Percentiles rank a stretch among this genome's conserved stretches.
Evolutionary conservation across 1,140 invertebrate species (phyloP).

Genomic region (Eurytemora carolleeae): DNA sequence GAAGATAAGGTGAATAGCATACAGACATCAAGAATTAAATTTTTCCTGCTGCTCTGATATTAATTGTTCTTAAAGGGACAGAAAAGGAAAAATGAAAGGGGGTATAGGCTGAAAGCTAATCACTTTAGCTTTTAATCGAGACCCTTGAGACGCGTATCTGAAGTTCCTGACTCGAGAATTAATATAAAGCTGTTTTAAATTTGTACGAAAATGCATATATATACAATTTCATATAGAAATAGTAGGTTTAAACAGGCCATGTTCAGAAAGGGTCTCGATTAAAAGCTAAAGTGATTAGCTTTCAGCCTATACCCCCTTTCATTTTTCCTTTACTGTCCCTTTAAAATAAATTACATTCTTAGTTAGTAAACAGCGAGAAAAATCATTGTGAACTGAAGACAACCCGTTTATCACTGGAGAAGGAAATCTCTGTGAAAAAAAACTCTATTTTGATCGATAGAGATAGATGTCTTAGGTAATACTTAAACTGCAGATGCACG

Average conservation of each 20-base stretch:
- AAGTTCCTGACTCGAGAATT: neutral
- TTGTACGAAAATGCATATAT: no score
- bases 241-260: no score
- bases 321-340: neutral
- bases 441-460: constrained; percentile 10
- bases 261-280: no score
- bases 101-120: neutral
- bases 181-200: no score
- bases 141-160: neutral
- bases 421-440: constrained; percentile 6
- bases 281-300: neutral
- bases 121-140: neutral
- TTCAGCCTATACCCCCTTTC: neutral
- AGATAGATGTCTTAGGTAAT: constrained; percentile 1
- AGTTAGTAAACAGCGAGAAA: neutral
- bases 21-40: no score
- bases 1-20: constrained; percentile 1
- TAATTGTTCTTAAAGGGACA: neutral
- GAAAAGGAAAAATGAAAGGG: neutral
- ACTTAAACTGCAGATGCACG: neutral
- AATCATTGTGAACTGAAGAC: constrained; percentile 2
- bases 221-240: no score
- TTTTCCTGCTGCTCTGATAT: neutral
- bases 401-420: constrained; percentile 1
- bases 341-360: neutral